These are phyloP conservation scores for Hemitrygon akajei DNA, from an alignment of 2,797 vertebrate species.

Conservation along the genomic window DNA sequence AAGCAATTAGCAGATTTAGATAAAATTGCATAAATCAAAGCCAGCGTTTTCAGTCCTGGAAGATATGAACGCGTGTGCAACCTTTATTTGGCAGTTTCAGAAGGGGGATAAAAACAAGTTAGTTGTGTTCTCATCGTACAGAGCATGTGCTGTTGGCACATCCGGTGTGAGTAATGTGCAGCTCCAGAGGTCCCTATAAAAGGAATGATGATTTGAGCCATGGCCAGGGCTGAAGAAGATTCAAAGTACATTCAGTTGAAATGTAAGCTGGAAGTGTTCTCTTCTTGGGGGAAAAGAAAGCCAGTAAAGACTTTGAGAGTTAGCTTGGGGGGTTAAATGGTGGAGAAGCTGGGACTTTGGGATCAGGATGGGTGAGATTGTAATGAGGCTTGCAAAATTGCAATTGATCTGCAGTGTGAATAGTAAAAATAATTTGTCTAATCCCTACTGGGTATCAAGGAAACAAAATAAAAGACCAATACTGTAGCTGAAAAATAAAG, in stretches of 20 bases:
- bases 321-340: no score
- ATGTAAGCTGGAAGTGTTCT: not conserved
- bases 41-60: not conserved
- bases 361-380: not conserved
- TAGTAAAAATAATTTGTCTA: not conserved
- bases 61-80: not conserved
- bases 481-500: not conserved
- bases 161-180: not conserved
- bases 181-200: not conserved
- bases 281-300: not conserved
- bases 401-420: no score
- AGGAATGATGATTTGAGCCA: not conserved
- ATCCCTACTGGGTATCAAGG: not conserved
- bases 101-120: not conserved
- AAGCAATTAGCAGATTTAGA: not conserved
- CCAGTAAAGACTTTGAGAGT: no score
- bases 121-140: not conserved
- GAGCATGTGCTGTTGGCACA: not conserved
- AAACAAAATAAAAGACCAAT: not conserved
- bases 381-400: not conserved
- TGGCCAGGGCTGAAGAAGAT: not conserved
- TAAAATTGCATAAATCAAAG: not conserved
- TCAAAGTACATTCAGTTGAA: not conserved
- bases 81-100: no score
- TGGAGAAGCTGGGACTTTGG: no score